These are phyloP conservation scores for Pyrochroa serraticornis DNA, from an alignment of 2,888 invertebrate genomes.

Conservation along the genomic window DNA sequence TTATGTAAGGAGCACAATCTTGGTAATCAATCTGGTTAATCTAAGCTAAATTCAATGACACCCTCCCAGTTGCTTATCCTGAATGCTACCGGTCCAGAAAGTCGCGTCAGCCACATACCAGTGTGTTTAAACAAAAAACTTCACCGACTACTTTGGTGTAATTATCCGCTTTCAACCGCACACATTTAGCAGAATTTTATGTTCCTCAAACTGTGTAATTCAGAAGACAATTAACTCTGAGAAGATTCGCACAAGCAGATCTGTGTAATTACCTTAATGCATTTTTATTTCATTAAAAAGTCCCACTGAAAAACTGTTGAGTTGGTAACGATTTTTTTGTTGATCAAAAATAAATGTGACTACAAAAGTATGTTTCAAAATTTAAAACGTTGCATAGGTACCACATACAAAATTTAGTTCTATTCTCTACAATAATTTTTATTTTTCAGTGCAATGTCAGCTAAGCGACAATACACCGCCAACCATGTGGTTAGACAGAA, in stretches of 20 bases:
- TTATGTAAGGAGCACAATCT: no score
- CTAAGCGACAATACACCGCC: slow-evolving; percentile 56
- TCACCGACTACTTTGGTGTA: no score
- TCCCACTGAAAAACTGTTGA: no score
- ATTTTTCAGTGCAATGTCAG: slow-evolving; percentile 38
- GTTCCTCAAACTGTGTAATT: neutral
- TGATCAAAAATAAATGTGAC: neutral
- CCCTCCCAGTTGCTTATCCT: no score
- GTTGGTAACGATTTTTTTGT: neutral
- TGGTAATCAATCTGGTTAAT: no score
- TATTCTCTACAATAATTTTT: no score
- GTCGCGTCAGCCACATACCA: no score
- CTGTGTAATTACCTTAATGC: neutral
- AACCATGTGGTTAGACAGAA: slow-evolving; percentile 68
- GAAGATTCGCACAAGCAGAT: neutral
- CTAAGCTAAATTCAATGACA: no score
- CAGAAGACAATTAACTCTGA: no score
- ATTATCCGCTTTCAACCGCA: neutral
- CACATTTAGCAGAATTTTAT: neutral
- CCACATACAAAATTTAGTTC: slow-evolving; percentile 1
- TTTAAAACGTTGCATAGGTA: neutral
- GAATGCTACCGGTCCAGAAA: no score
- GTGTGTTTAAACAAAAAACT: no score
- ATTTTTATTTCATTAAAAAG: no score
- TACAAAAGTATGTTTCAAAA: neutral